These are phyloP conservation scores for Chrysolina oricalcia DNA, from an alignment of 2,888 invertebrate species.

Conservation along the genomic window DNA sequence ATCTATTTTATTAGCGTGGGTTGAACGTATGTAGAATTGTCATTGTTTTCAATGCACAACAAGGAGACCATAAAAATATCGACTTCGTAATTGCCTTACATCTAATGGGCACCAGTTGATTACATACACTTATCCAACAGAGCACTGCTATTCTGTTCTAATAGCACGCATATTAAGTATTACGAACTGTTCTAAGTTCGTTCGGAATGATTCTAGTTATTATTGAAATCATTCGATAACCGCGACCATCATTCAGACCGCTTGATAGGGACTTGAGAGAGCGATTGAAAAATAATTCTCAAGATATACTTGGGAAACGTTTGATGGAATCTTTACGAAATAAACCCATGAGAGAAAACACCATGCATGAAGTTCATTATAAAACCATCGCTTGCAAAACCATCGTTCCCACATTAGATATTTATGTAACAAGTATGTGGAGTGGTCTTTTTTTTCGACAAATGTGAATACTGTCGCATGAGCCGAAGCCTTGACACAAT, in stretches of 20 bases:
- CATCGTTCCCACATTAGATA: too few relatives aligned
- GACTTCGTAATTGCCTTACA: background rate
- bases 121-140: slow-evolving; percentile 24
- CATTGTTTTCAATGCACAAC: too few relatives aligned
- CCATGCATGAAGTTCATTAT: too few relatives aligned
- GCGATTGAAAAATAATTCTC: background rate
- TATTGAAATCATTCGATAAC: slow-evolving; percentile 12
- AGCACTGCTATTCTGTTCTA: slow-evolving; percentile 6
- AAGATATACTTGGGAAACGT: background rate
- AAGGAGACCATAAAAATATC: background rate
- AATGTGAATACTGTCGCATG: too few relatives aligned
- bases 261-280: background rate
- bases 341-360: too few relatives aligned
- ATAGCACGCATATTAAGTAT: slow-evolving; percentile 14
- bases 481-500: too few relatives aligned
- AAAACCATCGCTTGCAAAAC: too few relatives aligned
- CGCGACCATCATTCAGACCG: background rate
- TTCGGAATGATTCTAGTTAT: slow-evolving; percentile 28
- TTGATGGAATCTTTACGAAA: background rate
- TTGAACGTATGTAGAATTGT: too few relatives aligned
- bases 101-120: background rate
- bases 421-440: too few relatives aligned
- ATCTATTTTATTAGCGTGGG: too few relatives aligned
- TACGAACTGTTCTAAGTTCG: slow-evolving; percentile 18
- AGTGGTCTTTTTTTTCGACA: too few relatives aligned